These are phyloP conservation scores for Psittacula derbiana DNA, from an alignment of 2,797 vertebrate species.

Conservation along the genomic window DNA sequence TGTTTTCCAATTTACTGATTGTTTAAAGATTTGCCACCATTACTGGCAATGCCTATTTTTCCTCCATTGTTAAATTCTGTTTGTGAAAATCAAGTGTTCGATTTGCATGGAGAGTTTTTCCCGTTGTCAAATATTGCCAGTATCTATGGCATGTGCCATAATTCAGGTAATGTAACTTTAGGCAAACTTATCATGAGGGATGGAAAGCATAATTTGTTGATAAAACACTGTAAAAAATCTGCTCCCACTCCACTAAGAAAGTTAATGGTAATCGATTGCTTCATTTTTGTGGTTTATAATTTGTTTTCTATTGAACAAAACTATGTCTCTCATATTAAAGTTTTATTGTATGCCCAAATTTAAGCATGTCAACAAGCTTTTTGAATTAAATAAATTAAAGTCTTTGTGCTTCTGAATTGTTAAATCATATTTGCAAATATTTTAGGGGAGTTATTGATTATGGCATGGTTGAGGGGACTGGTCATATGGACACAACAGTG, in stretches of 20 bases:
- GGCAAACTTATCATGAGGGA: neutral
- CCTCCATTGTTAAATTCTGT: neutral
- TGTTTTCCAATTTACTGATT: constrained; percentile 34
- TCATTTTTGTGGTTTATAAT: neutral
- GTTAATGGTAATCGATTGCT: neutral
- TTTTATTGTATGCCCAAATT: neutral
- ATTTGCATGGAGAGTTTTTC: neutral
- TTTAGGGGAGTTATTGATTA: neutral
- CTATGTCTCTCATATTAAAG: neutral
- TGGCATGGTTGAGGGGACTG: neutral
- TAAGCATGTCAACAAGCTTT: neutral
- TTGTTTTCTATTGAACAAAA: neutral
- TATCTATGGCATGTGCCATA: neutral
- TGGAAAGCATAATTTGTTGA: neutral
- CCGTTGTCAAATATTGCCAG: neutral
- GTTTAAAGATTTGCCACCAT: constrained; percentile 26
- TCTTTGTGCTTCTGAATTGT: neutral
- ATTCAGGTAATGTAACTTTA: neutral
- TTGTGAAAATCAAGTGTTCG: neutral
- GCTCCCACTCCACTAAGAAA: neutral
- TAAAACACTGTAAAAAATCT: neutral
- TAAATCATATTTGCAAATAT: constrained; percentile 7
- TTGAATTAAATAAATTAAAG: neutral
- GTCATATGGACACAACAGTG: neutral
- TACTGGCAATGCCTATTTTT: neutral